Evolutionary conservation across 2,797 vertebrate species (phyloP), one percentile per base, ranked within the genome.

Genomic region (Trematomus bernacchii): DNA sequence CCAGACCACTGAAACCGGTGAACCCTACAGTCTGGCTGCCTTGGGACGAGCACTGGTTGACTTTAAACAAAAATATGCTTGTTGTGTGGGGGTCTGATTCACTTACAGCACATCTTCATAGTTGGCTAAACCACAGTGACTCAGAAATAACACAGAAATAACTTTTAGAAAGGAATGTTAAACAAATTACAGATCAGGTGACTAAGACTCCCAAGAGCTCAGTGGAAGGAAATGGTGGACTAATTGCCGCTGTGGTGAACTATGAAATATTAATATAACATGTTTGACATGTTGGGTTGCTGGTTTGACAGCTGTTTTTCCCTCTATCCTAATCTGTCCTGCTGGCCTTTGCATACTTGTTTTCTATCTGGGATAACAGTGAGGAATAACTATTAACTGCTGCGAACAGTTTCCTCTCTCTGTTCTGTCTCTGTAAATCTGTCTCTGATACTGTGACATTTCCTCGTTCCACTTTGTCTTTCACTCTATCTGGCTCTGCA

Each of bases 1-100:
- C 51, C 48, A 63, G 61, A 90, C 76, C 70, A 86, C 72, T 80
- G 77, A 86, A 88, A 82, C 59, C 83, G 84, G 82, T 87, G 85
- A 90, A 85, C 85, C 86, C 53, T 83, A 48, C 9, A 80, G 89
- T 84, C 85, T 87, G 85, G 67, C 74, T 63, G 71, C 66, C 27
- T 74, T 73, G 57, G 64, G 59, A 64, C 27, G 13, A 67, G 74
- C 50, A 85, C 71, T n/a, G 73, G 66, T 85, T 69, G 64, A 57
- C 59, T 78, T 75, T 46, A 72, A 12, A 8, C 23, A 66, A 43
- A 76, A 10, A 46, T 44, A 27, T 14, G 66, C 16, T 42, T 47
- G 40, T 19, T 43, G 63, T 40, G 55, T 13, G 27, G 44, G 44
- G 50, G 65, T 53, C 67, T 84, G 79, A 76, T 67, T 80, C 72